Percentiles rank a stretch among this genome's conserved stretches.
Conservation (phyloP, 2,888 invertebrate genomes). For the Orgyia antiqua region DNA sequence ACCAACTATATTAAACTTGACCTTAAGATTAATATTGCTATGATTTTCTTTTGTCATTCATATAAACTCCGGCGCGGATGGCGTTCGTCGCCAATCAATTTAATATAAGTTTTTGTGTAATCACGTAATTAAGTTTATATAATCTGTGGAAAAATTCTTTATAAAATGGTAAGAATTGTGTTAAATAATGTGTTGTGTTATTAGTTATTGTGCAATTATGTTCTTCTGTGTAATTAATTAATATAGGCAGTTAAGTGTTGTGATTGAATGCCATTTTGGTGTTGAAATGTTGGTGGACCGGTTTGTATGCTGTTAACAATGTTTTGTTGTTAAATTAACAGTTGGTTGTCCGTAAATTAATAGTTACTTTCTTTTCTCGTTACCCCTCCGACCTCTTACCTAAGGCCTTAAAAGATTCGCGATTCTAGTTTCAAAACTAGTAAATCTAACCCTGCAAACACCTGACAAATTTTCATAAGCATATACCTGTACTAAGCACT, state of each 20-base stretch:
- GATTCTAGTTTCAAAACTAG: too few relatives aligned
- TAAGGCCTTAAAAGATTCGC: too few relatives aligned
- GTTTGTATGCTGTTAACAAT: conserved; percentile 19
- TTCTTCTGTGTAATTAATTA: conserved; percentile 17
- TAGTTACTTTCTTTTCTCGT: too few relatives aligned
- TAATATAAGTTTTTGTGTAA: conserved; percentile 24
- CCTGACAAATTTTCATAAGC: too few relatives aligned
- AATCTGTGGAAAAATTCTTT: conserved; percentile 21
- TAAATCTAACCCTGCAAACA: too few relatives aligned
- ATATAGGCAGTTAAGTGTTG: conserved; percentile 27
- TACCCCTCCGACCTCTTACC: too few relatives aligned
- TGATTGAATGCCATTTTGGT: conserved; percentile 21
- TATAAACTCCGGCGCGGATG: conserved; percentile 30
- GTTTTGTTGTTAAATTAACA: conserved; percentile 9
- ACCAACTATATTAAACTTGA: conserved; percentile 60
- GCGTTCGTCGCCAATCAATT: conserved; percentile 35
- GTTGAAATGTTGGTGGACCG: conserved; percentile 30
- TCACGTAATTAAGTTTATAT: conserved; percentile 30
- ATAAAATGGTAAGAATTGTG: conserved; percentile 35
- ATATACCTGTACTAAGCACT: too few relatives aligned
- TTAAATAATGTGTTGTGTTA: conserved; percentile 17
- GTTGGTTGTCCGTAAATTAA: too few relatives aligned
- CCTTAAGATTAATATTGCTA: conserved; percentile 42
- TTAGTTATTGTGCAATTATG: conserved; percentile 18
- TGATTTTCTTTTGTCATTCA: conserved; percentile 51